Conservation (phyloP, 2,888 invertebrate species). For the Drosophila longiperda region DNA sequence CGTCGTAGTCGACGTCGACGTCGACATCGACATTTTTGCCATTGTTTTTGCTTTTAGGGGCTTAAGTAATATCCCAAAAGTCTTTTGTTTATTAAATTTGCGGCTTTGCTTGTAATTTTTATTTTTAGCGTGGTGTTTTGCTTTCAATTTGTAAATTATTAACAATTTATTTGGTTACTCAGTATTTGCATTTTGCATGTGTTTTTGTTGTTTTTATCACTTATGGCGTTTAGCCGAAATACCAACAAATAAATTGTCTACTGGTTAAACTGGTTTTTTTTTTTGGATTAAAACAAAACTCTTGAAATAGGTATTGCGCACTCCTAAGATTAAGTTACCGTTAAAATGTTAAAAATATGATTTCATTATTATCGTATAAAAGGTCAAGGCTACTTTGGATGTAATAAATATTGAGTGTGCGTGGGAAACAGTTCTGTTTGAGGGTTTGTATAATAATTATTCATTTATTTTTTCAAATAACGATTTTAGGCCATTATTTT, state of each 20-base stretch:
- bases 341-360: conserved; percentile 60
- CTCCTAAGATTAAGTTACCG: conserved; percentile 54
- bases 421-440: conserved; percentile 39
- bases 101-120: conserved; percentile 54
- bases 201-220: conserved; percentile 18
- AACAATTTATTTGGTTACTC: conserved; percentile 65
- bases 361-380: conserved; percentile 34
- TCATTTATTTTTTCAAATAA: background rate
- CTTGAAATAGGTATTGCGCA: conserved; percentile 29
- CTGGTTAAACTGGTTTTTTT: conserved; percentile 61
- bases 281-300: conserved; percentile 28
- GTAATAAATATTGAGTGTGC: conserved; percentile 41
- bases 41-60: conserved; percentile 25
- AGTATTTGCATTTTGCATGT: conserved; percentile 72
- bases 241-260: conserved; percentile 20
- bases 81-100: conserved; percentile 35
- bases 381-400: conserved; percentile 61
- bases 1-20: conserved; percentile 30
- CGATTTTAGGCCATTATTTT: background rate
- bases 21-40: conserved; percentile 25
- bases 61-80: conserved; percentile 45
- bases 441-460: background rate
- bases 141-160: conserved; percentile 71
- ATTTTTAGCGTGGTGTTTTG: conserved; percentile 38
- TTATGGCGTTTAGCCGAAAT: conserved; percentile 35